Conservation (phyloP, 2,113 vertebrate species). For the Pangasianodon hypophthalmus region DNA sequence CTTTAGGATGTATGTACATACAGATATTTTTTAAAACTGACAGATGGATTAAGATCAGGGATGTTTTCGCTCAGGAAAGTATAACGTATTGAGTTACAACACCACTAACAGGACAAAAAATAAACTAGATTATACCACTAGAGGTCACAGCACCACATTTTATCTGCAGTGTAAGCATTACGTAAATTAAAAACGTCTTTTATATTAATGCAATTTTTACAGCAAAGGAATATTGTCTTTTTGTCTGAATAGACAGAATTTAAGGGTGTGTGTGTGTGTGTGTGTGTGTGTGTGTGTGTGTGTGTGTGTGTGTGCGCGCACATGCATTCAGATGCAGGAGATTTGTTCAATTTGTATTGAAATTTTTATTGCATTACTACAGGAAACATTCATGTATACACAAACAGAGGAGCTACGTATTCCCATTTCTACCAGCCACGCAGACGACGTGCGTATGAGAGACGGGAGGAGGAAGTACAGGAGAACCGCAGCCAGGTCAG, state of each 20-base stretch:
- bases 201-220: background rate
- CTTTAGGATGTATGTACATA: background rate
- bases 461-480: slow-evolving; percentile 76
- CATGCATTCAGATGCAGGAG: background rate
- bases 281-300: background rate
- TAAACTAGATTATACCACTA: background rate
- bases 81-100: background rate
- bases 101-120: background rate
- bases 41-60: background rate
- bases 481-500: slow-evolving; percentile 77
- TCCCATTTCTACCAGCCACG: slow-evolving; percentile 79
- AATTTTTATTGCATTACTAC: slow-evolving; percentile 8
- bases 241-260: background rate
- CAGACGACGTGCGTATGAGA: slow-evolving; percentile 73
- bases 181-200: background rate
- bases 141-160: background rate
- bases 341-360: background rate
- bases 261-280: background rate
- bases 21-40: background rate
- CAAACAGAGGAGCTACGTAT: slow-evolving; percentile 77
- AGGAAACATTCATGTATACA: slow-evolving; percentile 82
- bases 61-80: background rate
- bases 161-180: background rate
- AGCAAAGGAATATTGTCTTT: background rate
- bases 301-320: background rate